phyloP scores from a whole-genome alignment of 2,113 vertebrate genomes.

The Corydoras maculifer region DNA sequence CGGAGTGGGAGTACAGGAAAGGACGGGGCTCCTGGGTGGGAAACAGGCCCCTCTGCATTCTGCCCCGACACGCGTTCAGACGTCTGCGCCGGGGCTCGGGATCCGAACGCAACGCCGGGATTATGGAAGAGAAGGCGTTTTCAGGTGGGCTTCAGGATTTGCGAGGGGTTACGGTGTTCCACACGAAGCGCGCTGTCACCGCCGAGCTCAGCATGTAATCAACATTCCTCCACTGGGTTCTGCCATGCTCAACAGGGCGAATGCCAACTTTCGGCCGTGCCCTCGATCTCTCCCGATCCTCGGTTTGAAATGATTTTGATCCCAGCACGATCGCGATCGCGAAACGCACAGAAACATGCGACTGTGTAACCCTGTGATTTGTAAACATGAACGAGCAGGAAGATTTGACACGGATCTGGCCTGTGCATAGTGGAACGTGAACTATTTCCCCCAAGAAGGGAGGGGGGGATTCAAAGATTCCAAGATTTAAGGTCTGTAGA shows the following conservation, averaged over 20 bases:
- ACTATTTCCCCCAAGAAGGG: background rate
- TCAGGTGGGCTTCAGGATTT: background rate
- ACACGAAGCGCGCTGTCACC: background rate
- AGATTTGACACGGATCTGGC: background rate
- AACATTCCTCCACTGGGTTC: background rate
- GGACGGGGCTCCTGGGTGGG: constrained; percentile 68
- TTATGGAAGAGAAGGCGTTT: background rate
- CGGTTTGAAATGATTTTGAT: background rate
- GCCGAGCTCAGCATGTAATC: background rate
- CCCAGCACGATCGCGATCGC: too few species aligned
- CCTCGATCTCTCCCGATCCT: background rate
- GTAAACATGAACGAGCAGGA: background rate
- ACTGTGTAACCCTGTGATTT: background rate
- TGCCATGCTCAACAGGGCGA: background rate
- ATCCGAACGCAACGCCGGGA: constrained; percentile 31
- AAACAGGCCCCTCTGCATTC: constrained; percentile 60
- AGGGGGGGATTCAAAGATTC: too few species aligned
- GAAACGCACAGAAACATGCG: background rate
- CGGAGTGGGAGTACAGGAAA: constrained; percentile 72
- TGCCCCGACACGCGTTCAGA: background rate
- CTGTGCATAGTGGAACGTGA: constrained; percentile 23
- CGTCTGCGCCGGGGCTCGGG: background rate
- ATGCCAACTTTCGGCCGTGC: background rate
- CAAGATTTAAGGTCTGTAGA: too few species aligned
- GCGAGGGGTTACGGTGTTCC: background rate